Base-by-base conservation (phyloP, 2,797 vertebrate genomes). In the Yasuhikotakia modesta region DNA sequence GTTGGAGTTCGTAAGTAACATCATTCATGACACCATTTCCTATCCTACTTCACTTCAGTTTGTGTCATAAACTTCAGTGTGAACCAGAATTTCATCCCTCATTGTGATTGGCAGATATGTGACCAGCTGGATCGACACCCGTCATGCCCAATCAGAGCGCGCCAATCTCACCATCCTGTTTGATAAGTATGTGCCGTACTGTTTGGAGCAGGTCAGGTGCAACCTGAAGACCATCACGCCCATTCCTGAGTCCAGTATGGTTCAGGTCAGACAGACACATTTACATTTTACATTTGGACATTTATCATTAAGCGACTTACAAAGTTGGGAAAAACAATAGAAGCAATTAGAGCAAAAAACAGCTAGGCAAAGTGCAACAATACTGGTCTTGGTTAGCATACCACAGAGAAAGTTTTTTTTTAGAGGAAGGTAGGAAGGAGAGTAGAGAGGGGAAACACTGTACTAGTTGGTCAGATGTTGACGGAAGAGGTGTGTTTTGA, bases 181-280 rank as follows among this genome's bases (percentile, higher is more conserved):
- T 91, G 91, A 93, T 52, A 90, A 89, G 43, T 93, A 92, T 22
- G 89, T 94, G 55, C 91, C 91, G 21, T 92, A 87, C 87, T 91
- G 92, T 87, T 88, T 94, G 88, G 94, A 95, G 79, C 94, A 95
- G 88, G 93, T 93, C 67, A 85, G 92, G 79, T 92, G 90, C 85
- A 93, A 92, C 88, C 91, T 95, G 70, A 94, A 94, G 91, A 94
- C 90, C n/a, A 90, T 94, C 88, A 90, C 89, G 50, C 86, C 90
- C 14, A 83, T 94, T 83, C 92, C 92, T 65, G 92, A 94, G 82
- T 92, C 82, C 85, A 91, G 88, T 87, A 93, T 92, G 90, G 89
- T 93, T 46, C 87, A 92, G 87, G 88, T 93, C 80, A 78, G 70
- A 70, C 0, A 21, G 19, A 65, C 12, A 53, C 21, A 27, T 11